A percentile compares a stretch with the other conserved stretches of the same genome.
Conservation (phyloP, 2,888 invertebrate species). For the Eupeodes luniger region DNA sequence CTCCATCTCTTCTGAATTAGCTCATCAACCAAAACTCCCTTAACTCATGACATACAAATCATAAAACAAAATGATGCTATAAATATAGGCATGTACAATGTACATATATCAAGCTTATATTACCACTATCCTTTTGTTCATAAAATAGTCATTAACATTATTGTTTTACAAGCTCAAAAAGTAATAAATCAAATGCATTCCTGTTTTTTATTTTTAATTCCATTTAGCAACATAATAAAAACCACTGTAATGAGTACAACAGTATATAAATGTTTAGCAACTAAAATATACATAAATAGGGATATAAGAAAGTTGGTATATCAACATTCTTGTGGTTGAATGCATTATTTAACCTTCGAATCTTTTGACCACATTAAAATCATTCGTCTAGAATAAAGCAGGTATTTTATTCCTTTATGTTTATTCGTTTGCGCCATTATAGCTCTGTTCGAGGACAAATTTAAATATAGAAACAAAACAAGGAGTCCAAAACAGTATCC, state of each 20-base stretch:
- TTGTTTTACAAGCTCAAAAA: slow-evolving; percentile 19
- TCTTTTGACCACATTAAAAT: slow-evolving; percentile 26
- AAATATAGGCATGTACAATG: too few relatives aligned
- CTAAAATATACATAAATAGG: too few relatives aligned
- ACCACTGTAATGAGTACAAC: background rate
- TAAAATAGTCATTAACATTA: background rate
- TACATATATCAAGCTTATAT: too few relatives aligned
- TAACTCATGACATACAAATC: too few relatives aligned
- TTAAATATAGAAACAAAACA: slow-evolving; percentile 5
- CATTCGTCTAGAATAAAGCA: slow-evolving; percentile 20
- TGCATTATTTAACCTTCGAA: slow-evolving; percentile 27
- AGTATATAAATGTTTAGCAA: background rate
- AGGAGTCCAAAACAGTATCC: background rate
- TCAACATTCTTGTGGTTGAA: slow-evolving; percentile 34
- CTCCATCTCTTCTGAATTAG: too few relatives aligned
- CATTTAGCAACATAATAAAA: background rate
- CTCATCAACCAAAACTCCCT: too few relatives aligned
- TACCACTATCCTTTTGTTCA: background rate
- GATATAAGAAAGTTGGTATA: background rate
- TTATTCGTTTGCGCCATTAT: background rate
- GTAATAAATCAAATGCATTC: slow-evolving; percentile 67
- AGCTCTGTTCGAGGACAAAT: background rate
- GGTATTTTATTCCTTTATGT: background rate
- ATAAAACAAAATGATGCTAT: too few relatives aligned
- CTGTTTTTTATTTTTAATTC: background rate